phyloP scores from a whole-genome alignment of 2,113 vertebrate genomes.

The Pituophis catenifer region DNA sequence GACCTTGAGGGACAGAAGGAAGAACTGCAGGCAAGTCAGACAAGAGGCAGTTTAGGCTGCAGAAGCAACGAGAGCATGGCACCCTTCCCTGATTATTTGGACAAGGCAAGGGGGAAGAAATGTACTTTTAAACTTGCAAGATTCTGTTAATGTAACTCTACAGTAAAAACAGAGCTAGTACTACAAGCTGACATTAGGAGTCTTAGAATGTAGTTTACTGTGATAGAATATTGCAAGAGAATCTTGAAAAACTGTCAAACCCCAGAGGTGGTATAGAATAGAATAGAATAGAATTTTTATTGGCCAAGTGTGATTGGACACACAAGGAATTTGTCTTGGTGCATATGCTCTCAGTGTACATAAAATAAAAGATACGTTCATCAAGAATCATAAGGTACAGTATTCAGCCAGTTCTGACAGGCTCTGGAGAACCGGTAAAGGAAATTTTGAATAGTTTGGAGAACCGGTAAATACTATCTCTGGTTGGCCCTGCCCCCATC shows the following conservation, averaged over 20 bases:
- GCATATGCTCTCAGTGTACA: too few species aligned
- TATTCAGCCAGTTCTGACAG: too few species aligned
- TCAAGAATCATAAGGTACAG: too few species aligned
- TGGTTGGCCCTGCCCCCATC: too few species aligned
- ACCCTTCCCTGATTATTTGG: not conserved
- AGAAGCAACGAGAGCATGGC: not conserved
- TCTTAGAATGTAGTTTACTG: not conserved
- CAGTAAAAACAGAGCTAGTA: not conserved
- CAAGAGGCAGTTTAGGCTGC: not conserved
- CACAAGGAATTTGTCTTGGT: too few species aligned
- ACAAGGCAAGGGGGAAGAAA: not conserved
- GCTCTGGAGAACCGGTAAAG: too few species aligned
- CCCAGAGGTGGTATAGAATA: too few species aligned
- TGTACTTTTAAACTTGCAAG: not conserved
- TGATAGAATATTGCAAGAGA: not conserved
- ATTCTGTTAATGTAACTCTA: not conserved
- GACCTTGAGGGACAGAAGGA: not conserved
- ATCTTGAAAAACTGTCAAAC: not conserved
- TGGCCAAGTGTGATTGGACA: too few species aligned
- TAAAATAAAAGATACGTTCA: too few species aligned
- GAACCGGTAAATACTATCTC: too few species aligned
- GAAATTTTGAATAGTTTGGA: too few species aligned
- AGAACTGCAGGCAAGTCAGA: not conserved
- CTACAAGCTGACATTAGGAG: not conserved
- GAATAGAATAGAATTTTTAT: too few species aligned